Percentiles rank a stretch among this genome's conserved stretches.
phyloP scores from a whole-genome alignment of 2,797 vertebrate species.

The Mareca penelope region DNA sequence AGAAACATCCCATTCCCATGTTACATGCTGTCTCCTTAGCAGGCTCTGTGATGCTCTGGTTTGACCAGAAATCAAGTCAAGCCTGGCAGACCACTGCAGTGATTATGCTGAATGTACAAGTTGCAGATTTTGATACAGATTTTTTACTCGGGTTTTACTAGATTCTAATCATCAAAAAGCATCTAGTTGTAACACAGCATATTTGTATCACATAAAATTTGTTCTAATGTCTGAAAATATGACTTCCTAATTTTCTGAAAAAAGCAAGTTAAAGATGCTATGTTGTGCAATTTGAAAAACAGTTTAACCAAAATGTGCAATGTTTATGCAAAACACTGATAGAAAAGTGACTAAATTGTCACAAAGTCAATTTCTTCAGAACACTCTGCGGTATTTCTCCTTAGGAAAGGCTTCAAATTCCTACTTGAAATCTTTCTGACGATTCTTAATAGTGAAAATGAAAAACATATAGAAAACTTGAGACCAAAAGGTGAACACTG shows the following conservation, averaged over 20 bases:
- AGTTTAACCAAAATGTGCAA: background rate
- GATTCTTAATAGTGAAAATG: background rate
- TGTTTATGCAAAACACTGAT: background rate
- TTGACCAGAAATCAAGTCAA: background rate
- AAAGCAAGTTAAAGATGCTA: background rate
- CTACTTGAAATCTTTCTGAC: background rate
- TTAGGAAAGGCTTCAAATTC: background rate
- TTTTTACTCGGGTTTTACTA: background rate
- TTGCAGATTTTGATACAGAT: too few relatives aligned
- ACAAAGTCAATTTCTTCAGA: background rate
- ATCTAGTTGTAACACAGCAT: background rate
- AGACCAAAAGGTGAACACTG: background rate
- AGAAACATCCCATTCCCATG: background rate
- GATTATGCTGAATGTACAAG: background rate
- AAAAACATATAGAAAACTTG: background rate
- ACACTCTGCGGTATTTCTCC: background rate
- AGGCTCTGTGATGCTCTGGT: background rate
- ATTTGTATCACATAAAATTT: background rate
- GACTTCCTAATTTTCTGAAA: background rate
- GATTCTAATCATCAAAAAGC: background rate
- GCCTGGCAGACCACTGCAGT: background rate
- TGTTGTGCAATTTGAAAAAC: background rate
- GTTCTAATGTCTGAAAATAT: background rate
- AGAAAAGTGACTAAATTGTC: background rate
- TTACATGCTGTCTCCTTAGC: background rate